Evolutionary conservation across 2,888 invertebrate species (phyloP).

Genomic region (Protodeltote pygarga): DNA sequence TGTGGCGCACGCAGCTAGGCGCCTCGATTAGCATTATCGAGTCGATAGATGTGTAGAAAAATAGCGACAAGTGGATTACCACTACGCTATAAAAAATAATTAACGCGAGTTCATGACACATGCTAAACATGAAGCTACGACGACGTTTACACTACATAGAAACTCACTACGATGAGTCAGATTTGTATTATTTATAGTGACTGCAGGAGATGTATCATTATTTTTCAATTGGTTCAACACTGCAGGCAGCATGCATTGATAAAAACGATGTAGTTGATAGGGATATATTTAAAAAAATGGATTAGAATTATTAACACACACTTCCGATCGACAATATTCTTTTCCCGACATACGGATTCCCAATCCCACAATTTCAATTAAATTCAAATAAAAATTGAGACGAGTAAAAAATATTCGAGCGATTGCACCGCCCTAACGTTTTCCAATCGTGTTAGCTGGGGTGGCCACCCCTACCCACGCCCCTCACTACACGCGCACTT

Average conservation of each 20-base stretch:
- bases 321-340: background rate
- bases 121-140: slow-evolving; percentile 9
- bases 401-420: slow-evolving; percentile 39
- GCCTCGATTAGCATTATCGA: slow-evolving; percentile 73
- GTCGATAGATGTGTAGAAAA: slow-evolving; percentile 57
- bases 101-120: slow-evolving; percentile 22
- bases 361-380: slow-evolving; percentile 21
- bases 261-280: background rate
- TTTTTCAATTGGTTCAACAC: no score
- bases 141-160: background rate
- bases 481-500: slow-evolving; percentile 60
- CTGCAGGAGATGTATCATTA: no score
- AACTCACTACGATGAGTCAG: background rate
- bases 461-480: slow-evolving; percentile 58
- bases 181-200: no score
- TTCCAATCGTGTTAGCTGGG: slow-evolving; percentile 69
- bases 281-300: background rate
- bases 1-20: slow-evolving; percentile 76
- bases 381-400: slow-evolving; percentile 25
- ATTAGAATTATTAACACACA: background rate
- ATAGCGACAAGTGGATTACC: slow-evolving; percentile 49
- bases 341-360: background rate
- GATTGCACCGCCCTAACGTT: slow-evolving; percentile 71
- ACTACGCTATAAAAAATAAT: slow-evolving; percentile 27
- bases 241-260: no score